These are phyloP conservation scores for Rhinogobius similis DNA, from an alignment of 2,113 vertebrate genomes.

Conservation along the genomic window DNA sequence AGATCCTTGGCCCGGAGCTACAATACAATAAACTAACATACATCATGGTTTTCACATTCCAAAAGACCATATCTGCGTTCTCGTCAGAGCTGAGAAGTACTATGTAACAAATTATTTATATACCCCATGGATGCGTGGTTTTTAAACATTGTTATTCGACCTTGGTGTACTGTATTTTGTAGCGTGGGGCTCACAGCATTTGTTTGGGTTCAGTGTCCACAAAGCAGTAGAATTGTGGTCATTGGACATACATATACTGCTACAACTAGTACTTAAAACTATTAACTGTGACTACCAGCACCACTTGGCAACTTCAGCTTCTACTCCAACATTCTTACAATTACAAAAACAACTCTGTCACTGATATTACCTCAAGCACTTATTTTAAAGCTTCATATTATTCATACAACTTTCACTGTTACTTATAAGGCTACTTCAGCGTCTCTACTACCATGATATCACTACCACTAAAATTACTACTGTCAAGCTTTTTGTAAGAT, in stretches of 20 bases:
- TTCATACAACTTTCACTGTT: too few species aligned
- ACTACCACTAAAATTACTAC: too few species aligned
- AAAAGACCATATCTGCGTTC: background rate
- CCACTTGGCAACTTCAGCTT: too few species aligned
- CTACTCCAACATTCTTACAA: too few species aligned
- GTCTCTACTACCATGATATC: too few species aligned
- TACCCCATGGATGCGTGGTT: background rate
- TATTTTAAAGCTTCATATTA: too few species aligned
- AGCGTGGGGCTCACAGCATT: background rate
- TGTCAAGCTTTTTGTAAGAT: too few species aligned
- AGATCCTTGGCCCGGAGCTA: constrained; percentile 4
- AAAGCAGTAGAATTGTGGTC: too few species aligned
- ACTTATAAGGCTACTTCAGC: too few species aligned
- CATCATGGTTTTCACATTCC: background rate
- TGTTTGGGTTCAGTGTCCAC: background rate
- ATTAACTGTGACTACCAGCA: too few species aligned
- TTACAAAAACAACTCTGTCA: too few species aligned
- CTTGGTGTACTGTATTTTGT: background rate
- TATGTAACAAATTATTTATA: background rate
- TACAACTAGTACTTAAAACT: background rate
- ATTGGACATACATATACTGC: background rate
- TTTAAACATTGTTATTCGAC: background rate
- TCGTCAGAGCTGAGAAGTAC: background rate
- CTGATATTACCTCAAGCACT: too few species aligned
- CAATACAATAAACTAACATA: background rate